Evolutionary conservation across 2,888 invertebrate species (phyloP), one percentile per base, ranked within the genome.

Genomic region (Limenitis camilla): DNA sequence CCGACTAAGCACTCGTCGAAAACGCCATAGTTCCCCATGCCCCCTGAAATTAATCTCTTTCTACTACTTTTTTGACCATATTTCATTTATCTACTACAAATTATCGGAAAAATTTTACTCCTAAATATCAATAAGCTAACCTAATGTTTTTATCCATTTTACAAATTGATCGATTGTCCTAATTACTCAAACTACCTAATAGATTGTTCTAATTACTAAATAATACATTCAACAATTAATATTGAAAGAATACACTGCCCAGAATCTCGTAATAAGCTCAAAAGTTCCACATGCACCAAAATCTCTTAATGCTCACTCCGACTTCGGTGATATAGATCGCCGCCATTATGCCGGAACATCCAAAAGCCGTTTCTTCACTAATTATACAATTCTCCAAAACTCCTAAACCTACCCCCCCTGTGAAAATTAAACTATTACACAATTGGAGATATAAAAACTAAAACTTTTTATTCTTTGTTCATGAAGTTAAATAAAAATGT

Each of bases 291-390:
- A 43, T 42, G 43, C 49, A 31, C 49, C 49, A 42, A 38, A 8
- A 42, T 8, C 9, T 10, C 10, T 10, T 36, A 35, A 43, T 46
- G 58, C 67, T 85, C 85, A 90, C 90, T 52, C 91, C 94, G 52
- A 97, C 90, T 39, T 92, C 92, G 68, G 94, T 96, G 53, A 92
- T 95, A 88, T 92, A 95, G 52, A 97, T 80, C 4, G 97, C 96
- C n/a, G 97, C 96, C 89, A 91, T 91, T 44, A 96, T 92, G 48
- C 96, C 98, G 35, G 97, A 93, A 77, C 98, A 98, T 38, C 96
- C 98, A 78, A 94, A 98, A 2, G 94, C 93, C 40, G 96, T 67
- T 75, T 96, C 95, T 83, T 98, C 98, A 50, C 92, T 91, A 46
- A 96, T 88, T 45, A 98, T 70, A 72, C 95, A 91, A 36, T 89